These are phyloP conservation scores for Apus apus DNA, from an alignment of 2,113 vertebrate genomes.

Conservation along the genomic window DNA sequence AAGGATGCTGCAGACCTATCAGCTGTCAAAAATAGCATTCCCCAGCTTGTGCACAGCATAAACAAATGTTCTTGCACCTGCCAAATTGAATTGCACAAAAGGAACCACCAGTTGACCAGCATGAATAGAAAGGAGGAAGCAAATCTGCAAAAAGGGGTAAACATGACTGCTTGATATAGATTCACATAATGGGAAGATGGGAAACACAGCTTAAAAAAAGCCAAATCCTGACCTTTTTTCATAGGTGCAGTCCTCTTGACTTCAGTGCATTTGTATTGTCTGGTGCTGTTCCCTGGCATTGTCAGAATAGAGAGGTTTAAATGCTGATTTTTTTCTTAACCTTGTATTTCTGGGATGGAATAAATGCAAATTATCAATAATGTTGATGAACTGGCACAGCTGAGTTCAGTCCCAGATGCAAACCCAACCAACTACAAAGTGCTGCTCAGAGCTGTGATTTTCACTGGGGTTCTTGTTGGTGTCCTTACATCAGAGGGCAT, in stretches of 20 bases:
- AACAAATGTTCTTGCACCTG: slow-evolving; percentile 1
- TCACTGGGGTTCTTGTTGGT: background rate
- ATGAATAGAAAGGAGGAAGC: background rate
- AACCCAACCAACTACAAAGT: background rate
- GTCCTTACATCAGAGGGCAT: background rate
- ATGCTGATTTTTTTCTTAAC: background rate
- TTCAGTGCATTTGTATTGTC: background rate
- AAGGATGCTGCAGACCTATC: slow-evolving; percentile 6
- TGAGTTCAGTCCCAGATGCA: background rate
- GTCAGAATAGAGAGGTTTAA: background rate
- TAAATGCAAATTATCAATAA: background rate
- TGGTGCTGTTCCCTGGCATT: background rate
- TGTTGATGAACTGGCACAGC: background rate
- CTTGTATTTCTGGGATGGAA: background rate
- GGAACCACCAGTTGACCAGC: background rate
- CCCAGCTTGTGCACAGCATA: background rate
- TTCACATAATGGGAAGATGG: fast-evolving
- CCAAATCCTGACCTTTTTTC: background rate
- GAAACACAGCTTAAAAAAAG: background rate
- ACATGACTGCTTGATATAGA: background rate
- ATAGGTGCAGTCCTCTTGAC: background rate
- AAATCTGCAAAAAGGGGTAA: background rate
- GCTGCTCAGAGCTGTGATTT: background rate
- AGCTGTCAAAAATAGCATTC: background rate
- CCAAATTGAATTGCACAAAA: background rate